Base-by-base conservation (phyloP, 2,113 vertebrate species). In the Cavia aperea region DNA sequence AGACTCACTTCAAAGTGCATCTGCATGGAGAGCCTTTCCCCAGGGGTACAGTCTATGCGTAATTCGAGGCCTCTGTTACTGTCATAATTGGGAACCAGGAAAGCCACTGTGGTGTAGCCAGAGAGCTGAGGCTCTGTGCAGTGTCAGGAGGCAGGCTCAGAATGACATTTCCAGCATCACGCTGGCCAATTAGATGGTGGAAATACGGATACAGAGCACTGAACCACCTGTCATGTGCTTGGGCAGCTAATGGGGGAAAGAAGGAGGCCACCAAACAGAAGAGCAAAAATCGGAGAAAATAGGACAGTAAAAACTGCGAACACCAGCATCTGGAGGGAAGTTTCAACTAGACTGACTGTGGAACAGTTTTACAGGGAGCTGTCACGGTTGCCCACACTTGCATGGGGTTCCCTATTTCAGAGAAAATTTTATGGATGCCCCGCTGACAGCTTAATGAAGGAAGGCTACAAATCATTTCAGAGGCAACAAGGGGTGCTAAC, bases 401-500 rank as follows among this genome's bases (percentile, higher is more conserved):
- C 62, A 68, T 72, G 66, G 86, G 90, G 58, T 81, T 81, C 95
- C 11, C 0, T 68, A 4, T 95, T 96, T 96, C 60, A 89, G 83
- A 97, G 96, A 65, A 54, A 91, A 96, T 83, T n/a, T 83, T 94
- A 72, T 10, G 2, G 91, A 63, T 93, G 86, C 77, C 93, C 70
- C 5, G 11, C 1, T 60, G 92, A 94, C 31, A 43, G 89, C 88
- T 94, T 96, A 94, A 84, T 88, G 95, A 96, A 94, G 62, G 88
- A 91, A 92, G 60, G 83, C 86, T 93, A 91, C 91, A 96, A 96
- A 97, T 96, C 90, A 96, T 66, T 77, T 75, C 62, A 93, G 94
- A 94, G 94, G 79, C 96, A 96, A 93, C 95, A 92, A 88, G 91
- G 95, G 87, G 58, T 95, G 79, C 65, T 96, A 93, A 95, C 60